These are phyloP conservation scores for Drosophila ochracea DNA, from an alignment of 2,888 invertebrate genomes.

Conservation along the genomic window DNA sequence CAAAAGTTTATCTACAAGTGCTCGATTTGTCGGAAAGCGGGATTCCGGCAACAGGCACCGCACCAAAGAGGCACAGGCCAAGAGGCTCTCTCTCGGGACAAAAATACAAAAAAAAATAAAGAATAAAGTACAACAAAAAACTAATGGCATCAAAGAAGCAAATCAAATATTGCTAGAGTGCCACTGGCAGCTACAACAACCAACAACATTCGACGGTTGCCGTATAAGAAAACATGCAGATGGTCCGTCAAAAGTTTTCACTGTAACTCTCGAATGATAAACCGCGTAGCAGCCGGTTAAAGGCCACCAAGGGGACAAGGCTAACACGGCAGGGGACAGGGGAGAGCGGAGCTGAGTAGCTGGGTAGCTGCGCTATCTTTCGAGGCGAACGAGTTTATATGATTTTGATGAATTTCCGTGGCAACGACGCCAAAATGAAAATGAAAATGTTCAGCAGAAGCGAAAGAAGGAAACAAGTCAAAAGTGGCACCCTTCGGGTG, in stretches of 20 bases:
- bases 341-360: background rate
- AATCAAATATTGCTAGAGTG: conserved; percentile 80
- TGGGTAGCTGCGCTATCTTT: conserved; percentile 32
- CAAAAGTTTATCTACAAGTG: conserved; percentile 79
- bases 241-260: conserved; percentile 72
- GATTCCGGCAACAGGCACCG: conserved; percentile 5
- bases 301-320: conserved; percentile 1
- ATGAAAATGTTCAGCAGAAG: conserved; percentile 48
- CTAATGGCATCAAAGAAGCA: conserved; percentile 80
- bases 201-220: conserved; percentile 43
- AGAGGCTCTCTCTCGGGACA: conserved; percentile 14
- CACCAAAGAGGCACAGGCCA: conserved; percentile 29
- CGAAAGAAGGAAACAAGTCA: background rate
- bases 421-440: conserved; percentile 80
- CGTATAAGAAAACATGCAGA: conserved; percentile 74
- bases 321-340: no score
- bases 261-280: conserved; percentile 71
- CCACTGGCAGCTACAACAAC: conserved; percentile 60
- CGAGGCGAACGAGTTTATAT: conserved; percentile 77
- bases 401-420: conserved; percentile 81
- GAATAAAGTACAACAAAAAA: conserved; percentile 48
- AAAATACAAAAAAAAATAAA: conserved; percentile 6
- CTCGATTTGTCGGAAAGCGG: conserved; percentile 50
- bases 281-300: conserved; percentile 50
- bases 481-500: background rate